Evolutionary conservation across 2,797 vertebrate genomes (phyloP).

Genomic region (Siniperca undulata): DNA sequence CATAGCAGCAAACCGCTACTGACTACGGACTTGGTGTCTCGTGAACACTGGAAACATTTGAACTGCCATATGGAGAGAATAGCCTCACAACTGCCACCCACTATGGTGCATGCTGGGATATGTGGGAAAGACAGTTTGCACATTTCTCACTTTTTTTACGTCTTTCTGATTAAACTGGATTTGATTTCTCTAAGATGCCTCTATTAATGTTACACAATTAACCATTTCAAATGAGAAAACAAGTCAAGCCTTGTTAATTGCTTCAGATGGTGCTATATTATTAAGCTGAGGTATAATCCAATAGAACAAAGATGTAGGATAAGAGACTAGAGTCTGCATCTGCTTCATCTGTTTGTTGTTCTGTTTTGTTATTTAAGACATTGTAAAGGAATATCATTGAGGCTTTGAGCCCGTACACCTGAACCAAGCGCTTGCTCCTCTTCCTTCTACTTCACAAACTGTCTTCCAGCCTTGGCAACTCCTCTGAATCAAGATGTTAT

Average conservation of each 20-base stretch:
- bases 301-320: conserved; percentile 74
- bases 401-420: conserved; percentile 41
- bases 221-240: conserved; percentile 56
- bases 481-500: conserved; percentile 31
- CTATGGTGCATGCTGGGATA: conserved; percentile 76
- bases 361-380: conserved; percentile 57
- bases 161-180: conserved; percentile 68
- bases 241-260: conserved; percentile 62
- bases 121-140: conserved; percentile 73
- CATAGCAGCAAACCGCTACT: conserved; percentile 66
- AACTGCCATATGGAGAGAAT: conserved; percentile 76
- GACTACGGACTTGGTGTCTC: conserved; percentile 60
- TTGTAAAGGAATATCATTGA: conserved; percentile 50
- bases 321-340: conserved; percentile 57
- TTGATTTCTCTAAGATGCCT: conserved; percentile 55
- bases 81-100: conserved; percentile 78
- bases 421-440: conserved; percentile 44
- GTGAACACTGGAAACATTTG: conserved; percentile 79
- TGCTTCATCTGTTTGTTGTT: conserved; percentile 57
- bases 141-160: conserved; percentile 55
- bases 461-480: conserved; percentile 69
- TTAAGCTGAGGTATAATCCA: conserved; percentile 73
- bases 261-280: conserved; percentile 80
- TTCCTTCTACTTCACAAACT: conserved; percentile 32
- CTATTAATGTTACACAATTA: conserved; percentile 56